Evolutionary conservation across 1,140 invertebrate species (phyloP).

Genomic region (Drosophila fuyamai): DNA sequence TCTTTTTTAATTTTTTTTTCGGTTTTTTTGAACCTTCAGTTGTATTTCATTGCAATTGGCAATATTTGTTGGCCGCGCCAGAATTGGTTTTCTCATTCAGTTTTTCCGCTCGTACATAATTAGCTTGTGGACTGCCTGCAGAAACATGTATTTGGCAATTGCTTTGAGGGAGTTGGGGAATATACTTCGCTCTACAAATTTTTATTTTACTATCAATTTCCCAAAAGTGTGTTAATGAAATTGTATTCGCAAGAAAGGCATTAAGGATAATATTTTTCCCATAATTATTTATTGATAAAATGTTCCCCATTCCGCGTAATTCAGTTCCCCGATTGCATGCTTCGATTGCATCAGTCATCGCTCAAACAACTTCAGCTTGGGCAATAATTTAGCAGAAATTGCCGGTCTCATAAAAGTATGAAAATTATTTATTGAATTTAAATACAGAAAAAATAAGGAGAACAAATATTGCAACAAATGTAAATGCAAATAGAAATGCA

Average conservation of each 20-base stretch:
- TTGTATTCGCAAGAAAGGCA: no score
- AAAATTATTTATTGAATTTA: conserved; percentile 78
- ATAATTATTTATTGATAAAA: not conserved
- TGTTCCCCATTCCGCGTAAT: conserved; percentile 12
- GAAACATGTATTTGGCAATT: conserved; percentile 31
- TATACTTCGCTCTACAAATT: no score
- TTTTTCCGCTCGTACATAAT: conserved; percentile 61
- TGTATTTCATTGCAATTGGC: conserved; percentile 47
- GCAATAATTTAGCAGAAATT: conserved; percentile 71
- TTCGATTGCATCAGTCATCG: conserved; percentile 37
- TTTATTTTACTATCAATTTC: no score
- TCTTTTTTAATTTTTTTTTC: conserved; percentile 36
- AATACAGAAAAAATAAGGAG: conserved; percentile 40
- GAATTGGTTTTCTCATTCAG: conserved; percentile 39
- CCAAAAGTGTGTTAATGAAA: no score
- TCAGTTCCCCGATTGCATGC: conserved; percentile 33
- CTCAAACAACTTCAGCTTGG: conserved; percentile 15
- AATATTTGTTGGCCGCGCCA: conserved; percentile 44
- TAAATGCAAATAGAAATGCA: conserved; percentile 36
- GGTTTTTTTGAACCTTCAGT: conserved; percentile 8
- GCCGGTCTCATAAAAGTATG: conserved; percentile 63
- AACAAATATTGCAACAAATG: conserved; percentile 52
- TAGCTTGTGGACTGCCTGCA: conserved; percentile 48
- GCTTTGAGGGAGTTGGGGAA: conserved; percentile 36
- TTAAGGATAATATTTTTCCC: not conserved